Base-by-base conservation (phyloP, 1,140 invertebrate genomes). In the Oreohelix idahoensis region DNA sequence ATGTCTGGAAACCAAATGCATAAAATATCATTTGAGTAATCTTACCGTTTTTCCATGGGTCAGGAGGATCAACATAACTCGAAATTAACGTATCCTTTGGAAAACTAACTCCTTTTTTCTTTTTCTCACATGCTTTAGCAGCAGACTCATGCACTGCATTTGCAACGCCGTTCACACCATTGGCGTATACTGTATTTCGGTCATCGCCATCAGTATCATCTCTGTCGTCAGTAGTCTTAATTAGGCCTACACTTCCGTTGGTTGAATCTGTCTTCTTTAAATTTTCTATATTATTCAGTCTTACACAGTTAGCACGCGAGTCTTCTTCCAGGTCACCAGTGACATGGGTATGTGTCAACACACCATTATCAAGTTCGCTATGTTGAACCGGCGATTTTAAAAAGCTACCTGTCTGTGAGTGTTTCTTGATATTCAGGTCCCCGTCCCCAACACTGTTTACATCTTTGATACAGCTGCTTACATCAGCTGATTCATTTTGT, bases 11-110 rank as follows among this genome's bases (percentile, higher is more conserved):
- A n/a, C n/a, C n/a, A n/a, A n/a, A n/a, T n/a, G n/a, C n/a, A n/a
- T n/a, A n/a, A n/a, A n/a, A n/a, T n/a, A n/a, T n/a, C n/a, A n/a
- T n/a, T n/a, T n/a, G n/a, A 45, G 42, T 45, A 45, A 45, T 45
- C 53, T 58, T 89, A 96, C 95, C 94, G 91, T 95, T 93, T 90
- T 95, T 94, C 96, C 95, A 96, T 83, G 96, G 96, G 93, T 96
- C 95, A 23, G 95, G 94, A 58, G 96, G 95, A 87, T 96, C 96
- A 88, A 96, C 93, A 91, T 95, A 96, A 66, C 96, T 95, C 58
- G 96, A 96, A 70, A 96, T 95, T 79, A 96, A 94, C 85, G 96
- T 95, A 85, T 95, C 95, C 83, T 94, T 93, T 51, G 95, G 96
- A 92, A 96, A 97, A 95, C 39, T 96, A 96, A 87, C 94, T 26